Conservation (phyloP, 2,888 invertebrate genomes). For the Camponotus fellah region DNA sequence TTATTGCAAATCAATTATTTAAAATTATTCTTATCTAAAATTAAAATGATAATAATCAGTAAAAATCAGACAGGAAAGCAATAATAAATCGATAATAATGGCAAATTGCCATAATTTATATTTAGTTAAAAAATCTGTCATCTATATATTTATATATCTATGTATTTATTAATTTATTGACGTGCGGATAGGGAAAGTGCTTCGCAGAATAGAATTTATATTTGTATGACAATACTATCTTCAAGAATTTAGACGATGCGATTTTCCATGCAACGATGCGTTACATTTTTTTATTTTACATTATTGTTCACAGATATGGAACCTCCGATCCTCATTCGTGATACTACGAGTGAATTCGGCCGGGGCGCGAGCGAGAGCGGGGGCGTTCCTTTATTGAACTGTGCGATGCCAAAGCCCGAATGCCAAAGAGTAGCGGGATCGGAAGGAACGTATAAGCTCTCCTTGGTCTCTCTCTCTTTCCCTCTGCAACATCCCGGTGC, state of each 20-base stretch:
- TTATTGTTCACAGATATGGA: slow-evolving; percentile 27
- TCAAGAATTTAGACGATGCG: neutral
- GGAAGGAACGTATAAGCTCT: slow-evolving; percentile 58
- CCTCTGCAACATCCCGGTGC: slow-evolving; percentile 53
- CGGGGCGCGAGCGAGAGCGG: slow-evolving; percentile 30
- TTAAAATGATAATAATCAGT: neutral
- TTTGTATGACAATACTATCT: neutral
- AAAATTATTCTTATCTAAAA: neutral
- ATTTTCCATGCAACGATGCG: neutral
- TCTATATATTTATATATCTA: neutral
- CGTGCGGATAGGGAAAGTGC: neutral
- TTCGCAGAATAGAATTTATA: neutral
- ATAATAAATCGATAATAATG: no score
- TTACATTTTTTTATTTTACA: slow-evolving; percentile 4
- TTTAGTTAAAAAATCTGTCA: neutral
- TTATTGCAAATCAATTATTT: neutral
- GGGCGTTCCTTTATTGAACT: slow-evolving; percentile 65
- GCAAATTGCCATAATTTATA: no score
- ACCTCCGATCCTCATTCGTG: slow-evolving; percentile 16
- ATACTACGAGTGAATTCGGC: slow-evolving; percentile 43
- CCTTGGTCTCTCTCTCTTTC: slow-evolving; percentile 31
- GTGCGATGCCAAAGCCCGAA: slow-evolving; percentile 56
- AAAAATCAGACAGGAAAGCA: no score
- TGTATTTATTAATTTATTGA: neutral
- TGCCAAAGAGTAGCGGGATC: slow-evolving; percentile 64